These are phyloP conservation scores for Smittia aterrima DNA, from an alignment of 2,888 invertebrate species.

Conservation along the genomic window DNA sequence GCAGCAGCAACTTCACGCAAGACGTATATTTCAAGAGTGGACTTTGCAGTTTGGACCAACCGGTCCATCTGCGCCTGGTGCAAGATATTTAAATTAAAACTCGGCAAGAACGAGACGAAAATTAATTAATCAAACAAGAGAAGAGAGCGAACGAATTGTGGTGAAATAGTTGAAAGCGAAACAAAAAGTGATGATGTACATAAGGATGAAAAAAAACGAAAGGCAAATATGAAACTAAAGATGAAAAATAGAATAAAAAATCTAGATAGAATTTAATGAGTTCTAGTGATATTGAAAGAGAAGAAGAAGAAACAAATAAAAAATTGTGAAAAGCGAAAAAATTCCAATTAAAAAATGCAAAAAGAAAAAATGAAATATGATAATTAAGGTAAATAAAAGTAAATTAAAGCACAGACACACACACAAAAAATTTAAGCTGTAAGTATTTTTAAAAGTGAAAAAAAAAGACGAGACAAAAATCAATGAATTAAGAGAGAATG, in stretches of 20 bases:
- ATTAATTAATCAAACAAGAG: slow-evolving; percentile 10
- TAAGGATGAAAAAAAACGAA: slow-evolving; percentile 11
- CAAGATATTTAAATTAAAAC: slow-evolving; percentile 41
- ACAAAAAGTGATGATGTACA: slow-evolving; percentile 35
- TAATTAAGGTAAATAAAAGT: slow-evolving; percentile 37
- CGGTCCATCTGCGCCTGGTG: slow-evolving; percentile 45
- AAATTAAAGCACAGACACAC: slow-evolving; percentile 38
- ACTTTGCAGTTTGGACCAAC: slow-evolving; percentile 54
- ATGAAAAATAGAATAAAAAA: slow-evolving; percentile 33
- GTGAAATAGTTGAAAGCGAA: slow-evolving; percentile 13
- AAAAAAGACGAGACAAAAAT: slow-evolving; percentile 11
- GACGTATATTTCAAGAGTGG: slow-evolving; percentile 54
- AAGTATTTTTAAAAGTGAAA: slow-evolving; percentile 40
- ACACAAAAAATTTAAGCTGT: slow-evolving; percentile 35
- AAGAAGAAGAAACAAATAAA: slow-evolving; percentile 17
- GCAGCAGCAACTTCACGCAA: slow-evolving; percentile 53
- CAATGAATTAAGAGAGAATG: slow-evolving; percentile 22
- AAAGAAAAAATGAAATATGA: slow-evolving; percentile 35
- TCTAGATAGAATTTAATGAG: slow-evolving; percentile 42
- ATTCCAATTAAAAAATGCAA: slow-evolving; percentile 37
- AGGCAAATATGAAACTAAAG: slow-evolving; percentile 39
- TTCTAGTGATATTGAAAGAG: slow-evolving; percentile 38
- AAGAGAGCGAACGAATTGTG: background rate
- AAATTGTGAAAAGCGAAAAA: slow-evolving; percentile 28
- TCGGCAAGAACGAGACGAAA: background rate